Evolutionary conservation across 1,140 invertebrate genomes (phyloP), one percentile per base, ranked within the genome.

Genomic region (Leptinotarsa undecemlineata): DNA sequence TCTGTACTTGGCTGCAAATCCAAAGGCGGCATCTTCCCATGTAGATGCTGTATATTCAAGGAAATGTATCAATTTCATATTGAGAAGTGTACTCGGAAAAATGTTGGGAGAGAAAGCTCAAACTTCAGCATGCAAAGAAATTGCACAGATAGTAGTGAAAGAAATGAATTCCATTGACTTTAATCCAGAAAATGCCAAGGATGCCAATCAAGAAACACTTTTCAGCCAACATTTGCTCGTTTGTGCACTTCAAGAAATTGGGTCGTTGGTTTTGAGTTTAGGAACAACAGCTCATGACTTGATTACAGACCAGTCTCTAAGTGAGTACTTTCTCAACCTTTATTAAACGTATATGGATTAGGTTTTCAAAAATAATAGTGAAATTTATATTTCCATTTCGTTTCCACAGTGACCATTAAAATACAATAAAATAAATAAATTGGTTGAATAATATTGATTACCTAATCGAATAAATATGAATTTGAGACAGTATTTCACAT

Each of bases 31-130:
- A 0, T 94, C 94, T 14, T 96, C 96, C 0, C 97, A 99, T 84
- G 95, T 99, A 6, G 98, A 99, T 86, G 96, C 96, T 47, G 96
- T 99, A 4, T 98, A 98, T 86, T 98, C 97, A 1, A 89, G 98
- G 76, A 98, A 98, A 86, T 99, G 98, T 85, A 94, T 99, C 63
- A 95, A 94, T 82, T 99, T 98, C 84, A 97, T 99, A 81, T 87
- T 99, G 61, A 89, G 96, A 51, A 93, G 95, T 73, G 92, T 96
- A 3, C 89, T 99, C 48, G 97, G 98, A 6, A 93, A 94, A 84
- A 92, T 99, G 89, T 88, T 99, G 2, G 94, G 96, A 0, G 98
- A 99, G 87, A 98, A 98, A 82, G 96, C 97, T 64, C 98, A 99
- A 87, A 92, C 95, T 60, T 93, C 94, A 8, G 98, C 97, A 8